Base-by-base conservation (phyloP, 1,140 invertebrate species). In the Steinernema feltiae region DNA sequence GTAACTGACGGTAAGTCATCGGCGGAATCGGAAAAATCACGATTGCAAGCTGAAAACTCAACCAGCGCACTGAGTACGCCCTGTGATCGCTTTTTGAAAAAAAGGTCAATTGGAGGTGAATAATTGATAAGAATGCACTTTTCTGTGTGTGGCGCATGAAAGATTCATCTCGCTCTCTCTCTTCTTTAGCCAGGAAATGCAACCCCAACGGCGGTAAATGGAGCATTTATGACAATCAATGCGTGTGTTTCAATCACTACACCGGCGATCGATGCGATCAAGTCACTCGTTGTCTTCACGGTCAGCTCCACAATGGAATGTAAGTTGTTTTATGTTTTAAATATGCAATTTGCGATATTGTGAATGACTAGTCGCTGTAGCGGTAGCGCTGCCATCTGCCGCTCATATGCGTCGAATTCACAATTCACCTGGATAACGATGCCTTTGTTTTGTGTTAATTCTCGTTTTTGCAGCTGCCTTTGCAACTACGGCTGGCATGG, bases 401-500 rank as follows among this genome's bases (percentile, higher is more conserved):
- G n/a, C n/a, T n/a, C n/a, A n/a, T n/a, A n/a, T n/a, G n/a, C n/a
- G n/a, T n/a, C n/a, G n/a, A n/a, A n/a, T n/a, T n/a, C n/a, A n/a
- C n/a, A n/a, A n/a, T n/a, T n/a, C n/a, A n/a, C n/a, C n/a, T n/a
- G n/a, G n/a, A n/a, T n/a, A n/a, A n/a, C n/a, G n/a, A n/a, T n/a
- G n/a, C n/a, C n/a, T n/a, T n/a, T n/a, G n/a, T n/a, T n/a, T n/a
- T n/a, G n/a, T n/a, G n/a, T n/a, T n/a, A n/a, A n/a, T 41, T 18
- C 24, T 63, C 53, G 15, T 17, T 27, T 27, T 63, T 63, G 7
- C 24, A 63, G 53, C 15, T 63, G 53, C 53, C 53, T 63, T 3
- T 63, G 53, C 53, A 63, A 63, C 53, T 63, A 63, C 53, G 53
- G 53, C 53, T 63, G 53, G 53, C 53, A 63, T 21, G 53, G 53